Base-by-base conservation (phyloP, 2,113 vertebrate genomes). In the Maccullochella peelii region DNA sequence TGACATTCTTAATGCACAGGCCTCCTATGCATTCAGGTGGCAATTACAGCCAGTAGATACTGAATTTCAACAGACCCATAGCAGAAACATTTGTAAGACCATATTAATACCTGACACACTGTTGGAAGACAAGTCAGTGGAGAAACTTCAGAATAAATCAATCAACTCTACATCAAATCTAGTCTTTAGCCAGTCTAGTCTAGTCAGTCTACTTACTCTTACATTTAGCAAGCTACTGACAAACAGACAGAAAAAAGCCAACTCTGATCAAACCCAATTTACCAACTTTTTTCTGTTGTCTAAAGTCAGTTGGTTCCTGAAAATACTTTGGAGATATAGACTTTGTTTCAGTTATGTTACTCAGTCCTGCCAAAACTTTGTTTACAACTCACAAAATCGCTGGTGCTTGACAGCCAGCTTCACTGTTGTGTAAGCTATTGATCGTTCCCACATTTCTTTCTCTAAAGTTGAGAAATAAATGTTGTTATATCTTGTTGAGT, bases 381-480 rank as follows among this genome's bases (percentile, higher is more conserved):
- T 70, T 73, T 25, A 61, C 27, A 16, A 23, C 54, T 83, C 21
- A 55, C 23, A 62, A 18, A 77, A 7, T n/a, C 1, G 1, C 42
- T 58, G 74, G 40, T 63, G 42, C 25, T 55, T 75, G 72, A 74
- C 68, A 63, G 30, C 50, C 23, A 42, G 66, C 52, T 65, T 47
- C 1, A 27, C 36, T 47, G 23, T 73, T 73, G 58, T 58, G 50
- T 63, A 66, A 62, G 61, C 20, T 49, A 76, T 76, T 61, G 54
- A 76, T 72, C 18, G 20, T 50, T 47, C 11, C 18, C 23, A 10
- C 44, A 38, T 80, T 80, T 68, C 15, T 71, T 59, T 76, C 52
- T 57, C 25, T 49, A 63, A 68, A 83, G 38, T 68, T 75, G 33
- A 85, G 18, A 59, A 61, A 61, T 44, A 65, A 20, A 47, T 47